Percentiles rank a stretch among this genome's conserved stretches.
Conservation (phyloP, 2,888 invertebrate species). For the Zhengitettix transpicula region DNA sequence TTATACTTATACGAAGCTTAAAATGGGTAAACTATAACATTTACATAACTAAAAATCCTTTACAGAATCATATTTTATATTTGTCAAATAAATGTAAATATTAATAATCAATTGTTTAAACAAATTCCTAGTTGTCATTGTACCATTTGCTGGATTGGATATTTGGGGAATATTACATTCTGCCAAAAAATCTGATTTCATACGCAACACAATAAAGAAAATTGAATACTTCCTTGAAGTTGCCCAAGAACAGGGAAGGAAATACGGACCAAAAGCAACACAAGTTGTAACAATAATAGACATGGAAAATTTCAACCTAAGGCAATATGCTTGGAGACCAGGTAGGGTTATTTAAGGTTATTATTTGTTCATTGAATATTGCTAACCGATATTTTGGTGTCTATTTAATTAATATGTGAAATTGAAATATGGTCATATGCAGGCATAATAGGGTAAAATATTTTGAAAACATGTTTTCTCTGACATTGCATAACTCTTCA, state of each 20-base stretch:
- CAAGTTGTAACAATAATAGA: conserved; percentile 58
- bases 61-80: too few species aligned
- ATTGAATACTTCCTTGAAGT: conserved; percentile 47
- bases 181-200: conserved; percentile 51
- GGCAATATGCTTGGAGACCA: conserved; percentile 75
- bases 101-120: not conserved
- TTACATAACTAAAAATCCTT: too few species aligned
- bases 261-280: conserved; percentile 42
- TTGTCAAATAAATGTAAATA: too few species aligned
- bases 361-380: too few species aligned
- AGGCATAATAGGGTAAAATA: too few species aligned
- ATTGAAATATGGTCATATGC: too few species aligned
- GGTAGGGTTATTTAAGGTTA: conserved; percentile 29
- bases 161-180: conserved; percentile 65
- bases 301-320: conserved; percentile 58
- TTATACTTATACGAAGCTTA: too few species aligned
- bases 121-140: conserved; percentile 47
- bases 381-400: too few species aligned
- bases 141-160: conserved; percentile 69
- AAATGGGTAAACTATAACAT: too few species aligned
- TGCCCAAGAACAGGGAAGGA: conserved; percentile 40
- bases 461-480: too few species aligned
- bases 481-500: too few species aligned
- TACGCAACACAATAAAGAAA: conserved; percentile 43
- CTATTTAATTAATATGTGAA: too few species aligned